A percentile compares a stretch with the other conserved stretches of the same genome.
Conservation (phyloP, 2,113 vertebrate genomes). For the Aix galericulata region DNA sequence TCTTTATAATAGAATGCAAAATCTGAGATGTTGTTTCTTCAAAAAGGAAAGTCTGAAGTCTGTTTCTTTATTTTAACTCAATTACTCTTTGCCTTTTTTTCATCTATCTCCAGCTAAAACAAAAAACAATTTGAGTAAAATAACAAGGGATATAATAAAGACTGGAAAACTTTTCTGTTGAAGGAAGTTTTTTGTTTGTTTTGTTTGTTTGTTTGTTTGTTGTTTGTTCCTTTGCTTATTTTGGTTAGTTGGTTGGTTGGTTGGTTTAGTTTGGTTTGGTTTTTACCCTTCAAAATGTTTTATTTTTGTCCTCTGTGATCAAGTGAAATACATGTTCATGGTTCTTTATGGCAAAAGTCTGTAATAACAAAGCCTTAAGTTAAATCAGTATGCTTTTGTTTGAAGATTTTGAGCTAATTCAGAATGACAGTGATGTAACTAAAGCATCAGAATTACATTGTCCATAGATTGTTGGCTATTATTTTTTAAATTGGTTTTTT, state of each 20-base stretch:
- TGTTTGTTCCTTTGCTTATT: no score
- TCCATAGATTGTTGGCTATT: neutral
- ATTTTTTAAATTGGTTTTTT: neutral
- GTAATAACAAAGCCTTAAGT: neutral
- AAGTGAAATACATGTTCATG: neutral
- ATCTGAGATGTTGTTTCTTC: neutral
- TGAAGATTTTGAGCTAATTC: neutral
- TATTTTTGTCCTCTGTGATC: neutral
- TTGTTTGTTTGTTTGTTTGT: no score
- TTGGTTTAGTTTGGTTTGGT: no score
- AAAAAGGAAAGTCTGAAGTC: neutral
- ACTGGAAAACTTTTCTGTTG: neutral
- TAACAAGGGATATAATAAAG: neutral
- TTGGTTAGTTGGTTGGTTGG: no score
- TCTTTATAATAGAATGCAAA: neutral
- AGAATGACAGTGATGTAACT: neutral
- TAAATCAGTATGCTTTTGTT: fast-evolving
- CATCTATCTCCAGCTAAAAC: neutral
- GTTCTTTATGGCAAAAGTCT: neutral
- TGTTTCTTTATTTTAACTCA: neutral
- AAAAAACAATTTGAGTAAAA: neutral
- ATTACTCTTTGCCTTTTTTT: neutral
- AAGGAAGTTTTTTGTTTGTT: neutral
- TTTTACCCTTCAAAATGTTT: neutral
- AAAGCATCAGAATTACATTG: neutral